A percentile compares a stretch with the other conserved stretches of the same genome.
These are phyloP conservation scores for Chrysopilus asiliformis DNA, from an alignment of 2,888 invertebrate species.

Conservation along the genomic window DNA sequence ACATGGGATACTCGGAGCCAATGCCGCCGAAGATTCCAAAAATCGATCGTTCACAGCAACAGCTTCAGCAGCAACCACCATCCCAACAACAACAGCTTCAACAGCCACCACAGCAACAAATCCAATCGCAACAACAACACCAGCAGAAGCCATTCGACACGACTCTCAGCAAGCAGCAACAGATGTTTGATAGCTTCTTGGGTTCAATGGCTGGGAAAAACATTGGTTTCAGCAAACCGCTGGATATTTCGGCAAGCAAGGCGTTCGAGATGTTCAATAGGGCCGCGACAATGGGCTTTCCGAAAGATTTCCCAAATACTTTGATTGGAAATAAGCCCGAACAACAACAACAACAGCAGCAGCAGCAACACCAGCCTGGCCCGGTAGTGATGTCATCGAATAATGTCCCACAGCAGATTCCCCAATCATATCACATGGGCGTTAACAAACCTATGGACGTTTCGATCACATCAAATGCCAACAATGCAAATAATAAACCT, in stretches of 20 bases:
- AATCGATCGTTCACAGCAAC: too few species aligned
- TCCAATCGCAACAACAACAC: constrained; percentile 10
- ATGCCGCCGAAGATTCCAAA: too few species aligned
- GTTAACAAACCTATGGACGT: too few species aligned
- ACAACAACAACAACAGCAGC: constrained; percentile 9
- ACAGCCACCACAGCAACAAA: constrained; percentile 11
- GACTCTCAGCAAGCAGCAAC: constrained; percentile 12
- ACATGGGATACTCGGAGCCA: constrained; percentile 25
- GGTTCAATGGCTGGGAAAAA: constrained; percentile 27
- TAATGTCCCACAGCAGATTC: constrained; percentile 12
- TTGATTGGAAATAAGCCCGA: constrained; percentile 4
- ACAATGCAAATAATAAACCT: constrained; percentile 7
- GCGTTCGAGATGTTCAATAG: constrained; percentile 36
- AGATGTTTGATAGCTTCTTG: constrained; percentile 32
- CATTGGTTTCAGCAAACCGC: constrained; percentile 19
- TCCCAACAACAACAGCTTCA: constrained; percentile 14
- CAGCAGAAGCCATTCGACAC: constrained; percentile 3
- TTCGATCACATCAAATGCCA: too few species aligned
- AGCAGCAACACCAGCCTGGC: constrained; percentile 8
- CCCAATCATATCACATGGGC: too few species aligned
- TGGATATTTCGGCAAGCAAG: constrained; percentile 30
- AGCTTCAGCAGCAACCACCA: constrained; percentile 8
- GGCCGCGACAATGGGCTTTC: constrained; percentile 32
- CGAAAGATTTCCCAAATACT: constrained; percentile 27
- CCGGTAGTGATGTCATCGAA: constrained; percentile 1